A percentile compares a stretch with the other conserved stretches of the same genome.
These are phyloP conservation scores for Patiria miniata DNA, from an alignment of 35 echinoderm and acorn worm species.

Conservation along the genomic window DNA sequence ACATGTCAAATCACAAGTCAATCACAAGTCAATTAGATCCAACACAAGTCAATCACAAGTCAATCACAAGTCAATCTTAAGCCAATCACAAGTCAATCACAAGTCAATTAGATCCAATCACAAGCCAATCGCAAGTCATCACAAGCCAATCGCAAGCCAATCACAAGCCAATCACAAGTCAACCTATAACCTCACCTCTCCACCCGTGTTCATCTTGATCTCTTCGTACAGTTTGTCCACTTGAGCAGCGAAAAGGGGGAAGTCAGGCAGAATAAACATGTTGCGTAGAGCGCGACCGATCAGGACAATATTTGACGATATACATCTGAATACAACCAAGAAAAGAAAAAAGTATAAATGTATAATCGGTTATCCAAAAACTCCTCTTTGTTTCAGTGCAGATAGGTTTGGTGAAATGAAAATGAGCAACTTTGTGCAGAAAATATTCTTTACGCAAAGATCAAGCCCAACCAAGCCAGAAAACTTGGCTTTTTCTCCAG, in stretches of 20 bases:
- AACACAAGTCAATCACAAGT: not conserved
- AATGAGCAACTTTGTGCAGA: not conserved
- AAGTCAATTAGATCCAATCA: not conserved
- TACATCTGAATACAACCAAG: slow-evolving; percentile 49
- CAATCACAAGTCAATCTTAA: not conserved
- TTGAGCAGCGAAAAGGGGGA: slow-evolving; percentile 41
- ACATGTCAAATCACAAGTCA: not conserved
- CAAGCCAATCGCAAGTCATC: not conserved
- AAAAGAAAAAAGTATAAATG: not conserved
- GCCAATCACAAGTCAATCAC: not conserved
- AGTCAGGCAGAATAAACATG: slow-evolving; percentile 71
- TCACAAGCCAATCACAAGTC: too few relatives aligned
- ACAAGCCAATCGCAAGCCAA: too few relatives aligned
- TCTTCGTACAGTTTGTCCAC: slow-evolving; percentile 48
- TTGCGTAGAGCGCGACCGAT: slow-evolving; percentile 66
- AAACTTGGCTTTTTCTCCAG: too few relatives aligned
- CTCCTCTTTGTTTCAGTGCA: not conserved
- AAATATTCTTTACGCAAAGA: not conserved
- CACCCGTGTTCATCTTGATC: slow-evolving; percentile 35
- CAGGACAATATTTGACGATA: slow-evolving; percentile 68
- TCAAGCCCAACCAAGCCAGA: too few relatives aligned
- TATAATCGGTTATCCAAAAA: not conserved
- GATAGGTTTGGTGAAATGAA: not conserved
- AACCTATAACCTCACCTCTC: slow-evolving; percentile 46
- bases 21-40: not conserved